These are phyloP conservation scores for Apis laboriosa DNA, from an alignment of 1,140 invertebrate genomes.

Conservation along the genomic window DNA sequence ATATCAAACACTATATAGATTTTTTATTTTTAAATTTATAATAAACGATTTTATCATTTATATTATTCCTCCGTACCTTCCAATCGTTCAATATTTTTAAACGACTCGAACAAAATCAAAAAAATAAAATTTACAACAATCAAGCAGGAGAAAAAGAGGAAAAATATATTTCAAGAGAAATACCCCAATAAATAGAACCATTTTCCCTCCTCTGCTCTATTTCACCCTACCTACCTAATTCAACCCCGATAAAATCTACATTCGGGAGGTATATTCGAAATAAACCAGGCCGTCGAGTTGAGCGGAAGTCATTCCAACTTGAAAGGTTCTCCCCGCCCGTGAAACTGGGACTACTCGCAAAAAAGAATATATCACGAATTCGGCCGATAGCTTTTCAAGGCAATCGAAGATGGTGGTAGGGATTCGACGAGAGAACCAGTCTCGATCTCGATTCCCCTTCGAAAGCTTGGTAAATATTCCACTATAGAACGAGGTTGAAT, in stretches of 20 bases:
- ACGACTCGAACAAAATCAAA: too few species aligned
- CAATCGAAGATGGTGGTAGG: neutral
- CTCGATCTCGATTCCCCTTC: neutral
- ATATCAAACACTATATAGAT: too few species aligned
- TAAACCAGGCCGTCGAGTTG: neutral
- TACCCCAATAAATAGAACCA: neutral
- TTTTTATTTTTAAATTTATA: too few species aligned
- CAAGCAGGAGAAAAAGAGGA: neutral
- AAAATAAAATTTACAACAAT: neutral
- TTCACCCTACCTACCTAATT: neutral
- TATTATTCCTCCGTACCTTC: too few species aligned
- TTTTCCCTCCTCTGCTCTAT: neutral
- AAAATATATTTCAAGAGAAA: neutral
- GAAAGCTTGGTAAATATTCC: conserved; percentile 36
- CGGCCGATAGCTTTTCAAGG: neutral
- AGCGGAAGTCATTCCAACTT: neutral
- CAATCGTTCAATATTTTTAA: too few species aligned
- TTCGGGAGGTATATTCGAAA: neutral
- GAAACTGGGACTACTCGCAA: neutral
- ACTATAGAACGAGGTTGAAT: conserved; percentile 9
- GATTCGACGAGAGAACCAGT: too few species aligned
- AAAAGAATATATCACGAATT: neutral
- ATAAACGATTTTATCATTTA: too few species aligned
- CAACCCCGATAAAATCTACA: neutral
- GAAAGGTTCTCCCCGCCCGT: neutral